A percentile compares a stretch with the other conserved stretches of the same genome.
Conservation (phyloP, 2,888 invertebrate species). For the Helobdella robusta region DNA sequence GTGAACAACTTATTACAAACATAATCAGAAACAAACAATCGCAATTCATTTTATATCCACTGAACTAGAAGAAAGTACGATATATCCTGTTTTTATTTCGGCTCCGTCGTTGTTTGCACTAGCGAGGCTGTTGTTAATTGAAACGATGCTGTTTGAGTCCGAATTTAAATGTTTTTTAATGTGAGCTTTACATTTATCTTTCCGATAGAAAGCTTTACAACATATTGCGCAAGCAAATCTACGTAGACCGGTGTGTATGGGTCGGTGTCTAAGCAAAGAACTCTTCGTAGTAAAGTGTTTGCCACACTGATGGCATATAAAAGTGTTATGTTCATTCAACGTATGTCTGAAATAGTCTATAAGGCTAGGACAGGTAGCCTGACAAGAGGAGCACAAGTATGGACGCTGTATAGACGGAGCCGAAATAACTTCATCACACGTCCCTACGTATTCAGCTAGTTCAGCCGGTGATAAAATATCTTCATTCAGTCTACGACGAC, state of each 20-base stretch:
- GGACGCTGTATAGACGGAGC: background rate
- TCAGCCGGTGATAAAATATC: conserved; percentile 36
- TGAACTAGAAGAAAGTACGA: too few species aligned
- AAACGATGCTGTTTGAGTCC: too few species aligned
- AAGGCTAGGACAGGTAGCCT: conserved; percentile 30
- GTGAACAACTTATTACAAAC: too few species aligned
- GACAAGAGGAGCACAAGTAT: conserved; percentile 35
- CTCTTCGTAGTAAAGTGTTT: conserved; percentile 38
- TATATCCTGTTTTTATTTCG: too few species aligned
- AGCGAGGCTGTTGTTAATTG: too few species aligned
- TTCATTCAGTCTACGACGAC: conserved; percentile 33
- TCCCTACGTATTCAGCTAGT: conserved; percentile 36
- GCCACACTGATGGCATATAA: conserved; percentile 38
- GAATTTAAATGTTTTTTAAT: conserved; percentile 33
- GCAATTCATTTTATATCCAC: too few species aligned
- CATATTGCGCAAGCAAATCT: conserved; percentile 37
- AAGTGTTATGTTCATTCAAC: conserved; percentile 34
- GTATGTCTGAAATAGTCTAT: conserved; percentile 35
- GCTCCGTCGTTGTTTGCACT: too few species aligned
- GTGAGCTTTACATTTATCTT: conserved; percentile 38
- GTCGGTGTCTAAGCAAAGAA: conserved; percentile 37
- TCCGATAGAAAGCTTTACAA: conserved; percentile 38
- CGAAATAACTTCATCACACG: conserved; percentile 10
- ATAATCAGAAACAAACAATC: too few species aligned
- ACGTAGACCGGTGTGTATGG: conserved; percentile 38